phyloP scores from a whole-genome alignment of 1,140 invertebrate genomes.

The Cardiocondyla obscurior region DNA sequence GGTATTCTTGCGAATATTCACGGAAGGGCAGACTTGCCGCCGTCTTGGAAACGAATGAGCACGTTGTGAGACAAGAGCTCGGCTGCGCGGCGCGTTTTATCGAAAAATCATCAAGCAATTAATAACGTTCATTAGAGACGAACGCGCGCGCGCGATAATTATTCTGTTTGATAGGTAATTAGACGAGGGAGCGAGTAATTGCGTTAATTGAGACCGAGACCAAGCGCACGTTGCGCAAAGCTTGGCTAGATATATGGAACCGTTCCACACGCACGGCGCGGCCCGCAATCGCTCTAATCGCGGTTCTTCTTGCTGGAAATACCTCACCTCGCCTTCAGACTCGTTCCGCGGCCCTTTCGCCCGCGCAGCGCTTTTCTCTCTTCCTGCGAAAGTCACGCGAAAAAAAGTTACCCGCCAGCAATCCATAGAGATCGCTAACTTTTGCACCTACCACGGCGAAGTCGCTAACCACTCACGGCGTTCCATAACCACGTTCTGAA shows the following conservation, averaged over 20 bases:
- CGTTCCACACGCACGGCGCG: conserved; percentile 67
- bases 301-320: conserved; percentile 59
- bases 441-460: background rate
- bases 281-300: conserved; percentile 68
- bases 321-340: conserved; percentile 39
- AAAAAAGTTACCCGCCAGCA: conserved; percentile 36
- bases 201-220: conserved; percentile 79
- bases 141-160: conserved; percentile 68
- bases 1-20: background rate
- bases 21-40: background rate
- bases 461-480: background rate
- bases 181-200: conserved; percentile 79
- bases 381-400: conserved; percentile 44
- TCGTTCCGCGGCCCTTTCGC: conserved; percentile 24
- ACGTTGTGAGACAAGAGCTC: conserved; percentile 78
- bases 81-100: conserved; percentile 79
- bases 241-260: conserved; percentile 72
- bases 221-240: conserved; percentile 71
- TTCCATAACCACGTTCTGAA: background rate
- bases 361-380: conserved; percentile 36
- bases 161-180: conserved; percentile 82
- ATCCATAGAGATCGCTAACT: conserved; percentile 45
- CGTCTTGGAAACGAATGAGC: conserved; percentile 41
- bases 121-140: conserved; percentile 82
- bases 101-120: conserved; percentile 84